These are phyloP conservation scores for Meloidogyne floridensis DNA, from an alignment of 1,140 invertebrate genomes.

Conservation along the genomic window DNA sequence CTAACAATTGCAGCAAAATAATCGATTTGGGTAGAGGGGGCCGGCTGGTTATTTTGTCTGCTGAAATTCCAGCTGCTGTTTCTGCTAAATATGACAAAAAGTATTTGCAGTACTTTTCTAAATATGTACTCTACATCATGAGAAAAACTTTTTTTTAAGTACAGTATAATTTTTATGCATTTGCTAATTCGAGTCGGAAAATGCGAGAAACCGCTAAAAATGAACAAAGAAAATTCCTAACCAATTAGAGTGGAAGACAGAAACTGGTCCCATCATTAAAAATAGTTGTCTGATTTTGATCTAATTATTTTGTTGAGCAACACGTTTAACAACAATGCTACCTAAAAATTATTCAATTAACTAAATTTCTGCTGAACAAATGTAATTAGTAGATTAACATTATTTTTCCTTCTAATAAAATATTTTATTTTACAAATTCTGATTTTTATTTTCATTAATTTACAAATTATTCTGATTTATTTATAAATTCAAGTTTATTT, in stretches of 20 bases:
- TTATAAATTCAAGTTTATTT: no score
- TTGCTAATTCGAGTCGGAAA: background rate
- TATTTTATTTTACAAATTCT: no score
- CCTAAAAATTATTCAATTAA: background rate
- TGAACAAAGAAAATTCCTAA: background rate
- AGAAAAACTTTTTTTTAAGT: background rate
- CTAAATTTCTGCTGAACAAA: background rate
- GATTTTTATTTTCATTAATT: no score
- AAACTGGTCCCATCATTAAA: conserved; percentile 1
- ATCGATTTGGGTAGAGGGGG: background rate
- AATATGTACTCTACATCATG: background rate
- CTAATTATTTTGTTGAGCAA: background rate
- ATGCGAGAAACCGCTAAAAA: conserved; percentile 6
- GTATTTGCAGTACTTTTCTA: background rate
- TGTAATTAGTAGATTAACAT: no score
- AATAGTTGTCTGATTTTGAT: conserved; percentile 1
- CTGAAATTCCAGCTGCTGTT: background rate
- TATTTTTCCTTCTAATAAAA: no score
- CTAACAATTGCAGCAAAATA: conserved; percentile 9
- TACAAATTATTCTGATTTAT: no score
- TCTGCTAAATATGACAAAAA: conserved; percentile 6
- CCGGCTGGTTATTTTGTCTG: background rate
- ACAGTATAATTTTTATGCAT: background rate
- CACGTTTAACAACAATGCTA: background rate
- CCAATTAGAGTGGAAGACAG: background rate